Base-by-base conservation (phyloP, 2,113 vertebrate species). In the Lamprotornis superbus region DNA sequence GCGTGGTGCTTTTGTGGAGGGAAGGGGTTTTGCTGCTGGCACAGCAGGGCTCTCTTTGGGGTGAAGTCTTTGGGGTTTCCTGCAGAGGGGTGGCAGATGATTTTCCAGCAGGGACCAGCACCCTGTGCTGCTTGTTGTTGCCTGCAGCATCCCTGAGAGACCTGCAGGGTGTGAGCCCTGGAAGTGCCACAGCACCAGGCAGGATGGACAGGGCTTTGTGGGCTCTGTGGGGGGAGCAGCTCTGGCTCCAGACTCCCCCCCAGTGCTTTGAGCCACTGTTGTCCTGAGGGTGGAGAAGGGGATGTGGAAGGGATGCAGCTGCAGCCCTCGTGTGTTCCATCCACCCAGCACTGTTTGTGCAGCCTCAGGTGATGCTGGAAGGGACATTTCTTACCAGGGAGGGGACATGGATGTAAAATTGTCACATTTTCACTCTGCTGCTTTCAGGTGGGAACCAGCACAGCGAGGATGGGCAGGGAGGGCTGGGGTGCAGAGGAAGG, bases 371-470 rank as follows among this genome's bases (percentile, higher is more conserved):
- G 70, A 12, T 70, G 67, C 76, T 63, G 70, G 33, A 30, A 49
- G 70, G 40, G 31, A 11, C 40, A 19, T 37, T 9, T 0, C 39
- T 53, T 17, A 1, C 3, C 60, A 3, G n/a, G 15, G 56, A 55
- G 24, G 35, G 35, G n/a, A 39, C 37, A 0, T 0, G 52, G 37
- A 4, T 82, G 19, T 25, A 21, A 12, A 8, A 3, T 0, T 11
- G 60, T 28, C 8, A 8, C 2, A 2, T 64, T 79, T 55, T 40
- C 8, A 7, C 46, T n/a, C 30, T 16, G 16, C 74, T 49, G 31
- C 57, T 42, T 30, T 24, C 0, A 5, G 4, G 0, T 0, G 0
- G 55, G 21, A 6, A 1, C 23, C 60, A 25, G 56, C 80, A 1
- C 3, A 8, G 50, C 8, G 8, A 63, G 61, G 57, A 20, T 2